Conservation (phyloP, 2,888 invertebrate species). For the Lomographa bimaculata region DNA sequence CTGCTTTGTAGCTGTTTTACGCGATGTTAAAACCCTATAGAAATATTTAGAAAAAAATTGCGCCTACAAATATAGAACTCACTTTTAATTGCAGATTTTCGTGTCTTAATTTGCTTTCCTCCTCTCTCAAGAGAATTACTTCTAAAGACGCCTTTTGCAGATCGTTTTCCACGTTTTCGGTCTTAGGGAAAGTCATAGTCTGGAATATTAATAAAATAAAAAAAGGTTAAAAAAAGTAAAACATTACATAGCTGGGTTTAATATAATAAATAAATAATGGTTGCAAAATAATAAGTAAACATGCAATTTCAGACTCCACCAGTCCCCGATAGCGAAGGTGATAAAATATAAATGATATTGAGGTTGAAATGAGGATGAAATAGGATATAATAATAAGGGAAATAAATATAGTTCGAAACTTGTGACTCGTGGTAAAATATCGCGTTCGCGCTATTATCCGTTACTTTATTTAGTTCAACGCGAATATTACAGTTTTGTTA, state of each 20-base stretch:
- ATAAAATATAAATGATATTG: conserved; percentile 4
- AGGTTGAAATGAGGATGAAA: background rate
- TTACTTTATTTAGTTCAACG: too few relatives aligned
- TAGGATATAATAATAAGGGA: conserved; percentile 3
- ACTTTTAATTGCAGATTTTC: conserved; percentile 94
- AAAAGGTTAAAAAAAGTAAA: conserved; percentile 25
- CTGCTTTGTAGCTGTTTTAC: conserved; percentile 5
- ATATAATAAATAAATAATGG: conserved; percentile 21
- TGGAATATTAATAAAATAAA: conserved; percentile 50
- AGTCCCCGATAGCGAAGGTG: background rate
- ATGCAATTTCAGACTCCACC: conserved; percentile 38
- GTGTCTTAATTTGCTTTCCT: conserved; percentile 90
- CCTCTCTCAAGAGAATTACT: conserved; percentile 90
- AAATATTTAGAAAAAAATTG: conserved; percentile 7
- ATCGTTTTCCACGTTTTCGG: conserved; percentile 69
- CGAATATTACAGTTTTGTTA: too few relatives aligned
- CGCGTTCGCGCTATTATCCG: too few relatives aligned
- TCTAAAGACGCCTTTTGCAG: conserved; percentile 88
- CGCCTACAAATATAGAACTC: conserved; percentile 47
- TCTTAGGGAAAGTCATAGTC: conserved; percentile 62
- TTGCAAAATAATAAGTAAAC: conserved; percentile 50
- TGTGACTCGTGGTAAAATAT: too few relatives aligned
- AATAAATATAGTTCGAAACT: background rate
- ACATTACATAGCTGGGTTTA: conserved; percentile 5
- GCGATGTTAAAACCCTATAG: conserved; percentile 3